Base-by-base conservation (phyloP, 2,888 invertebrate species). In the Campoplex nolae region DNA sequence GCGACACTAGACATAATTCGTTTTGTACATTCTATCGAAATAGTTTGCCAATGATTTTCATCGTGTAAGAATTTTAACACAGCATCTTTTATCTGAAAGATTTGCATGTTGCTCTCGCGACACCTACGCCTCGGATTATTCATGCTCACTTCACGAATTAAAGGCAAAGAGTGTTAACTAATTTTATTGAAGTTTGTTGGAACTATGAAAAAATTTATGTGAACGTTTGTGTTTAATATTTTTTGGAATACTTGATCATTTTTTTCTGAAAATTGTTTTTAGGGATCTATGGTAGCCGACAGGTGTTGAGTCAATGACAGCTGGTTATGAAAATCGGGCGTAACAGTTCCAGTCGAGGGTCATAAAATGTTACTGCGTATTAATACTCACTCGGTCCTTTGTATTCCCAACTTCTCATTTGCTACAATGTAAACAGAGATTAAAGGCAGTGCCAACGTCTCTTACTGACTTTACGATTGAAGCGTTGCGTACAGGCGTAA, bases 11-110 rank as follows among this genome's bases (percentile, higher is more conserved):
- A 83, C 56, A 56, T 48, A 65, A 51, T 51, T 48, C 54, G 32
- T 62, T 18, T 32, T 62, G 38, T 67, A 83, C 32, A 75, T 83
- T 84, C 81, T 54, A 87, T 85, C 80, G 58, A 45, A 80, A 92
- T 92, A 85, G 90, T 89, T 91, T 91, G 91, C 91, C 92, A 90
- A 91, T 92, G 88, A 90, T 86, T 88, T 82, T 79, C 76, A 16
- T 68, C 51, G 35, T 68, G 45, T 73, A 74, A 79, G 74, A 71
- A 51, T 35, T 82, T 48, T 54, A 58, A 18, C 80, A 32, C 28
- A 9, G 32, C 35, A 45, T 58, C 73, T 45, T 54, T 51, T 71
- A 65, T 82, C 67, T 54, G 65, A 35, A 68, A 35, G 6, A 42
- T 32, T 75, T 70, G 80, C 51, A 62, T 51, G 62, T 74, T 65